Conservation (phyloP, 1,140 invertebrate genomes). For the Rhagoletis pomonella region DNA sequence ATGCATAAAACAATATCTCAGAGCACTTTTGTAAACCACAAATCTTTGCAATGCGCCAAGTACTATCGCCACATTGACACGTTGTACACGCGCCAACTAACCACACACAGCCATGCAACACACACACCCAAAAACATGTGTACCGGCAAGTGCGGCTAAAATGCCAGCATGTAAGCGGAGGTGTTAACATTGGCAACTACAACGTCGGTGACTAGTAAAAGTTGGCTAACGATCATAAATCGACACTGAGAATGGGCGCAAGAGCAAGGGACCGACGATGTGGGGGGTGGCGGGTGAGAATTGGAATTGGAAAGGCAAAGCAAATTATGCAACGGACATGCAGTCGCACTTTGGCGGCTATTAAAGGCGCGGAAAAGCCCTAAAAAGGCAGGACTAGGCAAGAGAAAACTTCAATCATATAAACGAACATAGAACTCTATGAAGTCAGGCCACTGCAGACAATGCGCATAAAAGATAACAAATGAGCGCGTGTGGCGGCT, state of each 20-base stretch:
- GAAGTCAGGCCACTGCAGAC: not conserved
- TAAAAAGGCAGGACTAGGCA: conserved; percentile 7
- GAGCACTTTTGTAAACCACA: conserved; percentile 34
- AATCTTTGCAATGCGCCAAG: conserved; percentile 33
- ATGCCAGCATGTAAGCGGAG: conserved; percentile 25
- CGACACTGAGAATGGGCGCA: not conserved
- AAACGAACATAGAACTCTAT: not conserved
- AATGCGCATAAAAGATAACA: conserved; percentile 50
- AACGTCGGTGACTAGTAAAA: conserved; percentile 31
- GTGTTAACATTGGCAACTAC: conserved; percentile 48
- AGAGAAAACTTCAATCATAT: not conserved
- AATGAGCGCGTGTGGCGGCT: conserved; percentile 3
- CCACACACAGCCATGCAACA: not conserved
- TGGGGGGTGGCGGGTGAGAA: not conserved
- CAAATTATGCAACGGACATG: not conserved
- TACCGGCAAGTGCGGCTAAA: not conserved
- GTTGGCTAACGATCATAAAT: conserved; percentile 50
- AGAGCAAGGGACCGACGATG: no score
- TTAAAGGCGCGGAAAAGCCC: conserved; percentile 29
- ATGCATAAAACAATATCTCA: not conserved
- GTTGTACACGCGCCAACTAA: conserved; percentile 32
- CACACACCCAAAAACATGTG: not conserved
- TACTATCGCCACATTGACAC: conserved; percentile 26
- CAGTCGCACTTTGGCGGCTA: not conserved
- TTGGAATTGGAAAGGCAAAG: not conserved